Evolutionary conservation across 2,113 vertebrate species (phyloP).

Genomic region (Boulengeromyrus knoepffleri): DNA sequence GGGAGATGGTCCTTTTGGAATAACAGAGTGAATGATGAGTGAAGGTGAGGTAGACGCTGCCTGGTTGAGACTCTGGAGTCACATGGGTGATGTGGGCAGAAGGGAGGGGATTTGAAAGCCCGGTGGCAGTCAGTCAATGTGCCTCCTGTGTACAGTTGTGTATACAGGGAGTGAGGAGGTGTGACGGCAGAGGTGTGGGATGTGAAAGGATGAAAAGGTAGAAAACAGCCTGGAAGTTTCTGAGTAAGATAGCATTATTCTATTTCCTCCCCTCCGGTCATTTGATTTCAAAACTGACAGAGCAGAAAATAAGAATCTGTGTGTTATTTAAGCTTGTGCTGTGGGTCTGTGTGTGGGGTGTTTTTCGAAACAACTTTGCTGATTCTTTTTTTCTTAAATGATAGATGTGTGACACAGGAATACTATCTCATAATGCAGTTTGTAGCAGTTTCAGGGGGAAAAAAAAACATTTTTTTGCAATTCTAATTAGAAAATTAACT

Average conservation of each 20-base stretch:
- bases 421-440: neutral
- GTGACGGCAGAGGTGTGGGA: neutral
- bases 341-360: neutral
- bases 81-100: neutral
- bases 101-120: neutral
- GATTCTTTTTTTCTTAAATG: neutral
- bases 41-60: neutral
- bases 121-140: neutral
- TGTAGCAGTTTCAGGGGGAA: neutral
- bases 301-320: neutral
- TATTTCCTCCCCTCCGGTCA: neutral
- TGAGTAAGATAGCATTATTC: neutral
- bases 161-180: neutral
- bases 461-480: neutral
- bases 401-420: neutral
- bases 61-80: neutral
- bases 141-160: neutral
- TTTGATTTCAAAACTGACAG: neutral
- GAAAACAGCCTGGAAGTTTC: neutral
- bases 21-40: neutral
- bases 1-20: neutral
- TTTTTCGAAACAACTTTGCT: neutral
- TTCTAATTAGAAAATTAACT: neutral
- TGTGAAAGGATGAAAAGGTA: neutral
- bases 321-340: neutral